These are phyloP conservation scores for Catocala nupta DNA, from an alignment of 2,888 invertebrate species.

Conservation along the genomic window DNA sequence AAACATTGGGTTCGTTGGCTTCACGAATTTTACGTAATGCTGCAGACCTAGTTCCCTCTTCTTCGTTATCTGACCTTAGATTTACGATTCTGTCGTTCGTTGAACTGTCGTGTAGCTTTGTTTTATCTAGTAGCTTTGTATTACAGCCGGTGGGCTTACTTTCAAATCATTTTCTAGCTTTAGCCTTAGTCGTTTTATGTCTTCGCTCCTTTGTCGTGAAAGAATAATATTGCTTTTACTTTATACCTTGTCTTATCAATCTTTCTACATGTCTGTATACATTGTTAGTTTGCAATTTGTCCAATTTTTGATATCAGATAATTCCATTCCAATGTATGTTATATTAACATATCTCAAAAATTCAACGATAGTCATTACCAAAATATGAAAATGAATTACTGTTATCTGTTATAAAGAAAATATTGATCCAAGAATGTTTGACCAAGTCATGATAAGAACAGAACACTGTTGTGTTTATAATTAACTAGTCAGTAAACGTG, in stretches of 20 bases:
- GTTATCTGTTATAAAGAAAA: conserved; percentile 54
- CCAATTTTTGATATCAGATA: no score
- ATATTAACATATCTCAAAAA: not conserved
- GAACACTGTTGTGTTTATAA: conserved; percentile 50
- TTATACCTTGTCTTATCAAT: no score
- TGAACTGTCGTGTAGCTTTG: conserved; percentile 38
- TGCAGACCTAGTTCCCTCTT: conserved; percentile 32
- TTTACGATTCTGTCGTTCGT: conserved; percentile 54
- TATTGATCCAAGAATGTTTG: conserved; percentile 66
- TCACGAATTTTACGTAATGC: conserved; percentile 66
- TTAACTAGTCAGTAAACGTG: conserved; percentile 47
- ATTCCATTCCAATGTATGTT: no score
- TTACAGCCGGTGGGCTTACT: not conserved
- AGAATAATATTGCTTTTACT: no score
- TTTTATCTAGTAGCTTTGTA: not conserved
- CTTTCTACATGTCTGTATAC: no score
- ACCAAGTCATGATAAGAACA: conserved; percentile 50
- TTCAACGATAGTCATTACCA: conserved; percentile 25
- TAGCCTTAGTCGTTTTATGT: not conserved
- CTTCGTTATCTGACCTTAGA: conserved; percentile 49
- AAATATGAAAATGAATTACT: conserved; percentile 18
- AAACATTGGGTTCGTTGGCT: conserved; percentile 68
- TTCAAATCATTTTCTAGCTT: not conserved
- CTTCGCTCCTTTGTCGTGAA: not conserved
- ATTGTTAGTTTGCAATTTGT: no score